These are phyloP conservation scores for Hydropotes inermis DNA, from an alignment of 2,113 vertebrate species.

Conservation along the genomic window DNA sequence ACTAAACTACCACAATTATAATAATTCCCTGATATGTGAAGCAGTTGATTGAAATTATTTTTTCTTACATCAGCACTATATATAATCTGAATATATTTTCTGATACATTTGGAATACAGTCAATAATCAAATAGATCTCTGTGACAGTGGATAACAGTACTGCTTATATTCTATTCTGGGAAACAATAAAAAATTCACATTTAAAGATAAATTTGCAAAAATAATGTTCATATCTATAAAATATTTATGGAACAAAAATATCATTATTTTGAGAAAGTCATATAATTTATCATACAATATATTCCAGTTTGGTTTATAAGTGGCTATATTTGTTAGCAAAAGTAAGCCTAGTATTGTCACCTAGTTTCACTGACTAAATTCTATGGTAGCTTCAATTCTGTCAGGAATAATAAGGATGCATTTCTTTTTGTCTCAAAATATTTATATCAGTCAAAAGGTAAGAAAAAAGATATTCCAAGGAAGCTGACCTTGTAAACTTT, in stretches of 20 bases:
- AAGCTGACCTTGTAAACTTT: not conserved
- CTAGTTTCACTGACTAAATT: not conserved
- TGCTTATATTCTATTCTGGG: not conserved
- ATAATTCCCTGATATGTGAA: not conserved
- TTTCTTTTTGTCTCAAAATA: not conserved
- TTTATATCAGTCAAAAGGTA: not conserved
- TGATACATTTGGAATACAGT: not conserved
- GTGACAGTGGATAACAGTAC: not conserved
- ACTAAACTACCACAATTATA: not conserved
- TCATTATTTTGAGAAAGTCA: conserved; percentile 9
- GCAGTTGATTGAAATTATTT: not conserved
- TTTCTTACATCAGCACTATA: not conserved
- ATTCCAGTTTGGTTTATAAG: not conserved
- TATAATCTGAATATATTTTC: not conserved
- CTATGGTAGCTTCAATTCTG: not conserved
- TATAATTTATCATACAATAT: not conserved
- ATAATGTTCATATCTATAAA: not conserved
- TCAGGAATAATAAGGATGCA: not conserved
- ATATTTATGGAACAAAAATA: not conserved
- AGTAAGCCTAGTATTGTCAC: not conserved
- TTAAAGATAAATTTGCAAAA: not conserved
- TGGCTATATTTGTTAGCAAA: not conserved
- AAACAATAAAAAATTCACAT: not conserved
- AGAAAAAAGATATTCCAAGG: not conserved
- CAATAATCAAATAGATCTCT: not conserved